A percentile compares a stretch with the other conserved stretches of the same genome.
These are phyloP conservation scores for Morus bassanus DNA, from an alignment of 2,797 vertebrate species.

Conservation along the genomic window DNA sequence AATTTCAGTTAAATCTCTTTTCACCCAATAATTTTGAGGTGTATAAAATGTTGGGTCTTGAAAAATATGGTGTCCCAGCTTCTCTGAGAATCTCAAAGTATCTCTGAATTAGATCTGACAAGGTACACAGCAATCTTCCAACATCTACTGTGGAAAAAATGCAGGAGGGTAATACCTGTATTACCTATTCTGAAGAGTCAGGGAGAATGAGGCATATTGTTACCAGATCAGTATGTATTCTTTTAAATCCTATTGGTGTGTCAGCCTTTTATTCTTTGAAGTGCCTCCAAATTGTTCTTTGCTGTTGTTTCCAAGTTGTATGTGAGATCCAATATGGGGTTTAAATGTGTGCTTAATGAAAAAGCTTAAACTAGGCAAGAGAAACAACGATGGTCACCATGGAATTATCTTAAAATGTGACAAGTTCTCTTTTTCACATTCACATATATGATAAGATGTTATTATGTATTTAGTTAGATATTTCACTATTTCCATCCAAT, in stretches of 20 bases:
- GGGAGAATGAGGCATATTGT: background rate
- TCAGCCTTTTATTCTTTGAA: background rate
- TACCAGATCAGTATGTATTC: background rate
- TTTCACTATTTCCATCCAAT: background rate
- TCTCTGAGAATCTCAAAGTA: background rate
- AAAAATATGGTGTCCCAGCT: background rate
- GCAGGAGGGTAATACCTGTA: background rate
- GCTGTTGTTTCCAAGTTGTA: background rate
- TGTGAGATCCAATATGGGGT: background rate
- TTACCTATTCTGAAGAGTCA: background rate
- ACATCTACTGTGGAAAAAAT: background rate
- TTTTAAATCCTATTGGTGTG: background rate
- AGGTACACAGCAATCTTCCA: background rate
- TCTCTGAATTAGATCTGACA: background rate
- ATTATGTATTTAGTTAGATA: background rate
- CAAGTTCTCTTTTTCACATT: background rate
- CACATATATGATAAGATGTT: background rate
- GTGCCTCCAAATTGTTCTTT: background rate
- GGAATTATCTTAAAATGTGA: background rate
- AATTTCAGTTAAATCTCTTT: background rate
- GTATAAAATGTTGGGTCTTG: background rate
- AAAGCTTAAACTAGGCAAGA: background rate
- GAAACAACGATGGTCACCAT: background rate
- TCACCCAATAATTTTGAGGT: background rate
- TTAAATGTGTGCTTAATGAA: background rate